phyloP scores from a whole-genome alignment of 2,113 vertebrate species.

The Cepphus grylle region DNA sequence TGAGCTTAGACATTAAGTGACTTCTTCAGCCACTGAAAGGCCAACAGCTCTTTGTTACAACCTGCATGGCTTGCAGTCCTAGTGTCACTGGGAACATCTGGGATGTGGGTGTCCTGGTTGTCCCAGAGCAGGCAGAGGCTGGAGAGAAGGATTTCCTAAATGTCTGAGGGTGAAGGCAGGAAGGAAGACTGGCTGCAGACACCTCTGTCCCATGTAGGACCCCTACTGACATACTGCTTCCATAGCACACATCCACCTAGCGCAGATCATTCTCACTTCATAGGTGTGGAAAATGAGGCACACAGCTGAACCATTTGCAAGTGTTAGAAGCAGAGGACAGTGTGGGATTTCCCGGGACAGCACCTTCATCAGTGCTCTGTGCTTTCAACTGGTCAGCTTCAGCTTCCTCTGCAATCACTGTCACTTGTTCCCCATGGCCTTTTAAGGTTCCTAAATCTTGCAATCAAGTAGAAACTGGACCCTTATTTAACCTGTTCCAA shows the following conservation, averaged over 20 bases:
- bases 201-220: neutral
- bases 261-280: neutral
- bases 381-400: neutral
- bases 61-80: neutral
- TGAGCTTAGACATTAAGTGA: neutral
- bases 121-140: neutral
- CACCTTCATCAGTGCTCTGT: neutral
- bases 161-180: neutral
- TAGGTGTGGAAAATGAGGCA: neutral
- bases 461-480: neutral
- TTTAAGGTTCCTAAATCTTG: neutral
- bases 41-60: neutral
- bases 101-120: neutral
- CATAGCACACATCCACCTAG: neutral
- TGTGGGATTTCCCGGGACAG: neutral
- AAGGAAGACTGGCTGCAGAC: neutral
- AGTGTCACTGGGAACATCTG: neutral
- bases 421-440: neutral
- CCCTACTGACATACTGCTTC: neutral
- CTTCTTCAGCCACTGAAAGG: fast-evolving
- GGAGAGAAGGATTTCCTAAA: neutral
- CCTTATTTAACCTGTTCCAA: neutral
- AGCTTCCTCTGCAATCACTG: neutral
- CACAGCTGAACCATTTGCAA: neutral
- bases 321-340: neutral